Percentiles rank a stretch among this genome's conserved stretches.
Conservation (phyloP, 2,888 invertebrate genomes). For the Melolontha melolontha region DNA sequence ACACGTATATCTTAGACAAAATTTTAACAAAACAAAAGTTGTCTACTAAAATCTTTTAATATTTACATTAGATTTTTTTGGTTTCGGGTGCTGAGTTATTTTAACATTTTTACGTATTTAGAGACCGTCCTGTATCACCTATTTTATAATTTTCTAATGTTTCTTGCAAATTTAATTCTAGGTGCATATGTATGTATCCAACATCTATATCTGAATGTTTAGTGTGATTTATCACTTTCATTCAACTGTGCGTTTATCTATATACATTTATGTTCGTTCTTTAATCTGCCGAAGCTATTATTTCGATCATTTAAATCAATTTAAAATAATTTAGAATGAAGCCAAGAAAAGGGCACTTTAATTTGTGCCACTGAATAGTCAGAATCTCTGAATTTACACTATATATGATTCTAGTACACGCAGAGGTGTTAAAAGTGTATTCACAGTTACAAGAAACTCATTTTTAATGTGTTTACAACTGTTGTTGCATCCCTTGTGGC, state of each 20-base stretch:
- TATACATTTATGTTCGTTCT: background rate
- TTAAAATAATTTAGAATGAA: slow-evolving; percentile 22
- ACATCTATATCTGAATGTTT: background rate
- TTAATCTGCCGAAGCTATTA: background rate
- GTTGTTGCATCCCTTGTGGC: too few relatives aligned
- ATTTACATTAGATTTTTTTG: slow-evolving; percentile 3
- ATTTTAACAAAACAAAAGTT: background rate
- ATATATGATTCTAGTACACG: too few relatives aligned
- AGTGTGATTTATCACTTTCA: background rate
- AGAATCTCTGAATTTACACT: too few relatives aligned
- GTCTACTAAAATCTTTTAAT: slow-evolving; percentile 10
- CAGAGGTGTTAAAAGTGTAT: too few relatives aligned
- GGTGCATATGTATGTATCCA: background rate
- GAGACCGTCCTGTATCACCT: background rate
- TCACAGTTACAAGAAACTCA: too few relatives aligned
- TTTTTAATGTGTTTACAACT: too few relatives aligned
- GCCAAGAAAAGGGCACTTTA: slow-evolving; percentile 3
- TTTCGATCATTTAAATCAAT: slow-evolving; percentile 31
- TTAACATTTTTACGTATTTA: slow-evolving; percentile 7
- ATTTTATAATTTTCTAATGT: background rate
- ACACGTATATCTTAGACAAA: background rate
- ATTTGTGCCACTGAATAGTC: too few relatives aligned
- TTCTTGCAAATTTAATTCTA: background rate
- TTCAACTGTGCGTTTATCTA: background rate
- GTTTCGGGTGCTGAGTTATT: background rate